Evolutionary conservation across 2,888 invertebrate species (phyloP), one percentile per base, ranked within the genome.

Genomic region (Campoletis raptor): DNA sequence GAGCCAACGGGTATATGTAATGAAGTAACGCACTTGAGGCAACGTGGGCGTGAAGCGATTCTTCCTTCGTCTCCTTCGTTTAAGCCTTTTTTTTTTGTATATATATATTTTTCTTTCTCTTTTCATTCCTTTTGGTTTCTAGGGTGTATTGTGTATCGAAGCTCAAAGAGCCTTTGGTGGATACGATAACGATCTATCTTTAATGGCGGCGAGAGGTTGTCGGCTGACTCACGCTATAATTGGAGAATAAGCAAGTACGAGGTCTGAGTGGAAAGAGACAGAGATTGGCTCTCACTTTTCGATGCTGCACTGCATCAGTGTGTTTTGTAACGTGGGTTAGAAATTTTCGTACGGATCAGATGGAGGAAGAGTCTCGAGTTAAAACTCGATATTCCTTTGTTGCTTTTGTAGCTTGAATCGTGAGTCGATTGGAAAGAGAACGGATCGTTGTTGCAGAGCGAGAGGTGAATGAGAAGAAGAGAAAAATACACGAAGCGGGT

Each of bases 191-290:
- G 85, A 88, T 88, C 88, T 85, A 87, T 87, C 85, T 83, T 86
- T 86, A 86, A 86, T 81, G 85, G 85, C 81, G 81, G 61, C 61
- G 83, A 86, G 83, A 87, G 82, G 87, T 87, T 89, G 90, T 90
- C 81, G 86, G 81, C 87, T 90, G 90, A 90, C 85, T 90, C 90
- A 89, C 86, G 81, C 54, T 83, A 86, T 90, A 90, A 90, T 90
- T 89, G 89, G 87, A 87, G 87, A 89, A 89, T 90, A 87, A 87
- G 85, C 78, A 79, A 86, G 79, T 83, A 82, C 74, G 21, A 18
- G 21, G 67, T 37, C 42, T 37, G 81, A 72, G n/a, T n/a, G n/a
- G 66, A 79, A 45, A 30, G 81, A 72, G 74, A 79, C 24, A 64
- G 48, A 57, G 54, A 52, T 42, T n/a, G 66, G 57, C 80, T 78